Conservation (phyloP, 92 coral and sea anemone genomes). For the Isaurus tuberculatus region DNA sequence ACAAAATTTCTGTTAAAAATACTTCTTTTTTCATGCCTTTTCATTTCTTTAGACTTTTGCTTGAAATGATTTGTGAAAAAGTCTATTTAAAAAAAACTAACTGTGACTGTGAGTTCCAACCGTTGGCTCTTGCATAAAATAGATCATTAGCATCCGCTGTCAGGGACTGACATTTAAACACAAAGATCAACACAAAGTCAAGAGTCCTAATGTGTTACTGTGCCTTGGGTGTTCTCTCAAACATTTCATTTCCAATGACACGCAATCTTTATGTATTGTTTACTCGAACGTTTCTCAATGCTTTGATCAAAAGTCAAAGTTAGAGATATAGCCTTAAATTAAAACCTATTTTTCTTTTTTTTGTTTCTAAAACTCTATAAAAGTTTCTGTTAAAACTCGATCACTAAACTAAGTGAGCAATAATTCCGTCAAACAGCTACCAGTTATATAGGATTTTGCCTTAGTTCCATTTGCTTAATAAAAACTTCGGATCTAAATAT, state of each 20-base stretch:
- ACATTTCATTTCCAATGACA: neutral
- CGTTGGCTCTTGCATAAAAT: conserved; percentile 1
- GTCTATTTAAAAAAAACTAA: neutral
- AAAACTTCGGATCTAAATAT: neutral
- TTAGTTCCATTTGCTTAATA: neutral
- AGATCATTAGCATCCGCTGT: neutral
- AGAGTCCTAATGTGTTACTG: conserved; percentile 16
- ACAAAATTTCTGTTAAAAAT: too few species aligned
- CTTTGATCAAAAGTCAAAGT: neutral
- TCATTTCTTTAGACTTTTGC: too few species aligned
- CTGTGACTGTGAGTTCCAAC: neutral
- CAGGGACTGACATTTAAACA: conserved; percentile 9
- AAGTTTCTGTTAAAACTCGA: neutral
- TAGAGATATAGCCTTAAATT: neutral
- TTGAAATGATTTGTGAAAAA: neutral
- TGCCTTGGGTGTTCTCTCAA: neutral
- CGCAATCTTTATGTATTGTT: conserved; percentile 27
- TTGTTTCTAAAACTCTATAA: neutral
- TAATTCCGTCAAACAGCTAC: neutral
- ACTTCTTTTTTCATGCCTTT: too few species aligned
- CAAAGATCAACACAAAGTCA: conserved; percentile 11
- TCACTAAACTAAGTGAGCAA: neutral
- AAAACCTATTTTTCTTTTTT: neutral
- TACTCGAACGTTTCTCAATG: neutral
- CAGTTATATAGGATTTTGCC: neutral